Evolutionary conservation across 2,113 vertebrate genomes (phyloP).

Genomic region (Hydrolagus affinis): DNA sequence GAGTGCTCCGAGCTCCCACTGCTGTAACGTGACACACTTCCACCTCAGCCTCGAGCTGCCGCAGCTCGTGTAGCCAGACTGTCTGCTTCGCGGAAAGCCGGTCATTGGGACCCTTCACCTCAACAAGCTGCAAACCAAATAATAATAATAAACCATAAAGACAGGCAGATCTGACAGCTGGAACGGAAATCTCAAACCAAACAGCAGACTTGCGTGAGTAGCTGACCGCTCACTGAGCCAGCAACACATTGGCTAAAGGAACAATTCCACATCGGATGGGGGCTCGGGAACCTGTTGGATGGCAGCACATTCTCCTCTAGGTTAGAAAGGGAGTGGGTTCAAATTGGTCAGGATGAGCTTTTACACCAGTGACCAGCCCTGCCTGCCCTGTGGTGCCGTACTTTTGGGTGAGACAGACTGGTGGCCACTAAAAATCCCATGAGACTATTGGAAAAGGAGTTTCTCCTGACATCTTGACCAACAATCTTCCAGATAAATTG

Average conservation of each 20-base stretch:
- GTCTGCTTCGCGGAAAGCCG: conserved; percentile 86
- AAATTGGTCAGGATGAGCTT: no score
- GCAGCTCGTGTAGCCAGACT: conserved; percentile 83
- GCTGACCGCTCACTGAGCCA: neutral
- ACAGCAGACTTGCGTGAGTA: no score
- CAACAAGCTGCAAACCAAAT: conserved; percentile 68
- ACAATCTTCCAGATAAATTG: no score
- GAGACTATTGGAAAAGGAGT: no score
- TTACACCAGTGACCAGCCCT: no score
- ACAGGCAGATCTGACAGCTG: neutral
- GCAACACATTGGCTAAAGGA: neutral
- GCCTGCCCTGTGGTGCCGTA: no score
- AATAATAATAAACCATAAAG: neutral
- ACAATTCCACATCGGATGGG: neutral
- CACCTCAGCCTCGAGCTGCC: conserved; percentile 69
- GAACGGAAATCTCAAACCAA: neutral
- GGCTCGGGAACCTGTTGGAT: no score
- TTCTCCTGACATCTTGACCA: no score
- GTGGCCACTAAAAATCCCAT: no score
- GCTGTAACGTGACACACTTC: conserved; percentile 86
- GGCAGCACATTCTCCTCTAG: no score
- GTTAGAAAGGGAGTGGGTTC: no score
- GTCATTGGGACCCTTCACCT: conserved; percentile 89
- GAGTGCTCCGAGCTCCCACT: conserved; percentile 60
- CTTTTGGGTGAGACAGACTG: no score